Evolutionary conservation across 2,797 vertebrate species (phyloP).

Genomic region (Crocidura indochinensis): DNA sequence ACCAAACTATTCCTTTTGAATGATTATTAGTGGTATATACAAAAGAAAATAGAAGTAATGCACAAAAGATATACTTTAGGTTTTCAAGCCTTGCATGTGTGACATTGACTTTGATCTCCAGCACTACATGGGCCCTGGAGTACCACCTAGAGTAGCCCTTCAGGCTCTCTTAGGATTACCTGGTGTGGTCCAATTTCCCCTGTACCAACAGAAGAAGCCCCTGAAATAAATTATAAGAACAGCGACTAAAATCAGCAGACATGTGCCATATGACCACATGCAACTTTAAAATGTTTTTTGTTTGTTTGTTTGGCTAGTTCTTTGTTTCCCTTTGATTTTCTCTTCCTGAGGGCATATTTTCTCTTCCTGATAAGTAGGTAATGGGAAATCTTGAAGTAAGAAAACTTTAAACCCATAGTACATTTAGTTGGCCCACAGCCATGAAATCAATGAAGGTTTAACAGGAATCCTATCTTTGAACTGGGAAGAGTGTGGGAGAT

Average conservation of each 20-base stretch:
- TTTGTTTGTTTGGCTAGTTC: constrained; percentile 71
- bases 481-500: constrained; percentile 86
- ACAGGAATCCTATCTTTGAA: constrained; percentile 87
- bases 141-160: too few relatives aligned
- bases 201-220: too few relatives aligned
- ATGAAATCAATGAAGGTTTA: constrained; percentile 89
- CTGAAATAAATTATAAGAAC: too few relatives aligned
- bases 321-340: constrained; percentile 10
- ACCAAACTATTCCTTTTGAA: background rate
- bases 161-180: too few relatives aligned
- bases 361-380: constrained; percentile 78
- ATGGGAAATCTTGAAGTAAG: constrained; percentile 87
- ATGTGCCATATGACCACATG: constrained; percentile 77
- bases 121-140: too few relatives aligned
- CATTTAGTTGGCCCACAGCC: constrained; percentile 86
- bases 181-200: too few relatives aligned
- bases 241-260: too few relatives aligned
- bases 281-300: constrained; percentile 76
- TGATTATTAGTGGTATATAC: background rate
- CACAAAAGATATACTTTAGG: too few relatives aligned
- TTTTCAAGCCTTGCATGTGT: too few relatives aligned
- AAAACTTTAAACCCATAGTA: constrained; percentile 86
- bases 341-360: background rate
- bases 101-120: too few relatives aligned
- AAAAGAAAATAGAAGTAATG: too few relatives aligned